Evolutionary conservation across 2,888 invertebrate species (phyloP), one percentile per base, ranked within the genome.

Genomic region (Timema cristinae): DNA sequence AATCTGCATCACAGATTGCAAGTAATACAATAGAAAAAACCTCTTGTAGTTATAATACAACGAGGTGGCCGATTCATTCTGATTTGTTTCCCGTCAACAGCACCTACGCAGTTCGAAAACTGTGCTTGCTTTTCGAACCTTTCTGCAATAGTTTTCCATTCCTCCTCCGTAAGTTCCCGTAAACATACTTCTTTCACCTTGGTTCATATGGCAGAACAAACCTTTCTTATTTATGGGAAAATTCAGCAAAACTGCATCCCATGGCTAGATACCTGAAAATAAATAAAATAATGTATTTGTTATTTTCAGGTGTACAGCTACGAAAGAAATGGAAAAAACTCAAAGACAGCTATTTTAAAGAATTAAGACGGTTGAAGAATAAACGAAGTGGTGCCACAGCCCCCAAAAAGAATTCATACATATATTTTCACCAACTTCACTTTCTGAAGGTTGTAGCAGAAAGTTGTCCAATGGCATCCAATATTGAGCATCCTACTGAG

Each of bases 61-160:
- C 47, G 73, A n/a, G 73, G 66, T 51, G 80, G 79, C 68, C 77
- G 73, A 75, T 80, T 76, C 50, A 79, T 72, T 49, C 76, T 50
- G 59, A 79, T 73, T 75, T 80, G 80, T 74, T 81, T 81, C 10
- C 80, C 81, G 71, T 80, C 80, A 51, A 80, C 76, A 7, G 80
- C 78, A 50, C 78, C 79, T 51, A 78, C 59, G 68, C 77, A 78
- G 70, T 79, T 76, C 49, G 80, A 80, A 54, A 69, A 48, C 10
- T 68, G 13, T 54, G 56, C 52, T n/a, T 50, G 15, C 15, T 68
- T 68, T 51, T 68, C 1, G 68, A 50, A 68, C 52, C n/a, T 51
- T 68, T 68, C 68, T n/a, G 68, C 68, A 50, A 50, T 51, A 10
- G 5, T 15, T 51, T 51, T 52, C 51, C 68, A 68, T 68, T 68